phyloP scores from a whole-genome alignment of 1,140 invertebrate species.

The Pachyrhynchus sulphureomaculatus region DNA sequence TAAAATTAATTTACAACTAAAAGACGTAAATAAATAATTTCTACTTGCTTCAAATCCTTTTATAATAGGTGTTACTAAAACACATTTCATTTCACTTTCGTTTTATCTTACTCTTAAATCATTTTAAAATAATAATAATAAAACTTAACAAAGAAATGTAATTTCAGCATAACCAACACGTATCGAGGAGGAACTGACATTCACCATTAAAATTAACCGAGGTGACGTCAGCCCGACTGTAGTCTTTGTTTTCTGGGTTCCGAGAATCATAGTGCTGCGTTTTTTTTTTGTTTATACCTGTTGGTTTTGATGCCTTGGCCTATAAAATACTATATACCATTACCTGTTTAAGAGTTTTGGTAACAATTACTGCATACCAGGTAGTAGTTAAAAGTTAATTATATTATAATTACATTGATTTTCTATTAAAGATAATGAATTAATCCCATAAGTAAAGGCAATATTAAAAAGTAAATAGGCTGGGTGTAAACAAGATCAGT shows the following conservation, averaged over 20 bases:
- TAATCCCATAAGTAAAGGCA: too few relatives aligned
- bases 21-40: too few relatives aligned
- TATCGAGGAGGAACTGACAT: slow-evolving; percentile 18
- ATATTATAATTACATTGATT: too few relatives aligned
- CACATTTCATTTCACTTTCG: background rate
- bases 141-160: background rate
- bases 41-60: too few relatives aligned
- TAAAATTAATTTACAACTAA: too few relatives aligned
- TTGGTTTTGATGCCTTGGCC: slow-evolving; percentile 8
- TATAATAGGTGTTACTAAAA: background rate
- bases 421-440: too few relatives aligned
- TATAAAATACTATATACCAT: background rate
- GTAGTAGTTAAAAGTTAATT: background rate
- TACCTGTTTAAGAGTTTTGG: background rate
- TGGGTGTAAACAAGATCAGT: too few relatives aligned
- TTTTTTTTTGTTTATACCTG: slow-evolving; percentile 14
- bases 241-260: slow-evolving; percentile 27
- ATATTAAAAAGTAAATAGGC: too few relatives aligned
- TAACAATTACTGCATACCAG: background rate
- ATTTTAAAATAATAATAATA: too few relatives aligned
- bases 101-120: background rate
- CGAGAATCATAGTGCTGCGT: slow-evolving; percentile 21
- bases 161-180: background rate
- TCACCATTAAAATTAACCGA: slow-evolving; percentile 26
- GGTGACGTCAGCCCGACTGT: slow-evolving; percentile 22